Evolutionary conservation across 2,888 invertebrate genomes (phyloP), one percentile per base, ranked within the genome.

Genomic region (Artemia sinica): DNA sequence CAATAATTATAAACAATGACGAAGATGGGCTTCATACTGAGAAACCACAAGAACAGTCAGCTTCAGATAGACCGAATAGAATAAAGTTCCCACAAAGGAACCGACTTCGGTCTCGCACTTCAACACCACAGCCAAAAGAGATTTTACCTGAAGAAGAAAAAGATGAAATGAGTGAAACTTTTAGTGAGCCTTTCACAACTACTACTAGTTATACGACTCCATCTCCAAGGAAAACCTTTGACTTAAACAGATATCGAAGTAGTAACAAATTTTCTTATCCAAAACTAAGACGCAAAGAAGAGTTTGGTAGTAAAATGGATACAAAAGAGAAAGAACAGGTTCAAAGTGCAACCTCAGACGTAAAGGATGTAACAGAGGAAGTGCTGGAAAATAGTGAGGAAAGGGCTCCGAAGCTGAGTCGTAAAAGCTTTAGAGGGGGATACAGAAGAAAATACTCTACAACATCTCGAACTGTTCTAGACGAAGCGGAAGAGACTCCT

Each of bases 221-320:
- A 14, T 58, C 58, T 14, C 58, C 58, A n/a, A n/a, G 58, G 14
- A 58, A 58, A 58, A 58, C 58, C n/a, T 58, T 58, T 58, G 58
- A 58, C 58, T 14, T 58, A 8, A 58, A 58, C 1, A 58, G 14
- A 9, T 58, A 14, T 14, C n/a, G 58, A 58, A 58, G n/a, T 58
- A 14, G n/a, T 14, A 58, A 58, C 58, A 58, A 14, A 58, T 58
- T 8, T 58, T 14, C n/a, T 14, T 58, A 58, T 14, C 58, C 58
- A 58, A 58, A 58, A 58, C 58, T 58, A 14, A 6, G 58, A 58
- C n/a, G 9, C 58, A n/a, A 58, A 58, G 14, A 58, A 14, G 14
- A 14, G n/a, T n/a, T 14, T 8, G 14, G 0, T 58, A 58, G n/a
- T 7, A 58, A 58, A 14, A n/a, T 14, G 8, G 8, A 58, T 14